phyloP scores from a whole-genome alignment of 2,888 invertebrate species.

The Mythimna ferrago region DNA sequence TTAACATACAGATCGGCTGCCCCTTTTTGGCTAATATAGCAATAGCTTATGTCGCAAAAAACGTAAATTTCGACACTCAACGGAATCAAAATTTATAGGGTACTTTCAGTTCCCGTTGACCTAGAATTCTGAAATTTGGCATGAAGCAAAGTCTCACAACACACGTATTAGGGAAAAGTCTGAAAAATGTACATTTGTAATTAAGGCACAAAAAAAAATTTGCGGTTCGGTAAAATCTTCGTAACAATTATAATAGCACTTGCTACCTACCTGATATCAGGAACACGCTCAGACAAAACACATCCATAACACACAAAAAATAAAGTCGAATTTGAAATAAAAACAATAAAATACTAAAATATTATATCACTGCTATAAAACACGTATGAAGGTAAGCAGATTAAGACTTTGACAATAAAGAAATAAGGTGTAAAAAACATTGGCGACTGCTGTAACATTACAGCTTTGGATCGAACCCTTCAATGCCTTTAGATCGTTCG shows the following conservation, averaged over 20 bases:
- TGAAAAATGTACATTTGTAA: too few species aligned
- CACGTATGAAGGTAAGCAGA: background rate
- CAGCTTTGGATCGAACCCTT: conserved; percentile 9
- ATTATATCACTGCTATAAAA: conserved; percentile 7
- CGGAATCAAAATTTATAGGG: too few species aligned
- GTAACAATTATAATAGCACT: background rate
- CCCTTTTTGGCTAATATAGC: too few species aligned
- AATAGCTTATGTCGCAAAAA: too few species aligned
- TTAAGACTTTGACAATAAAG: conserved; percentile 14
- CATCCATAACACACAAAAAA: conserved; percentile 16
- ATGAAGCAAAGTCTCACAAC: too few species aligned
- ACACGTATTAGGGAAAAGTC: too few species aligned
- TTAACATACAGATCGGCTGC: too few species aligned
- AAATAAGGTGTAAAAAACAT: conserved; percentile 49
- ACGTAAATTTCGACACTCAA: too few species aligned
- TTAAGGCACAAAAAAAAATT: too few species aligned
- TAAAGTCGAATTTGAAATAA: conserved; percentile 10
- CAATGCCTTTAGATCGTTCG: background rate
- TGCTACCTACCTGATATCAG: conserved; percentile 21
- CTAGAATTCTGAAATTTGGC: too few species aligned
- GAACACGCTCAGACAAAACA: conserved; percentile 19
- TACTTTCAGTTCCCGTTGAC: too few species aligned
- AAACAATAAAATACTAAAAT: background rate
- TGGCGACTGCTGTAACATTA: conserved; percentile 11
- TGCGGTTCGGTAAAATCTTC: too few species aligned